A percentile compares a stretch with the other conserved stretches of the same genome.
phyloP scores from a whole-genome alignment of 92 coral and sea anemone species.

The Zoanthus sociatus region DNA sequence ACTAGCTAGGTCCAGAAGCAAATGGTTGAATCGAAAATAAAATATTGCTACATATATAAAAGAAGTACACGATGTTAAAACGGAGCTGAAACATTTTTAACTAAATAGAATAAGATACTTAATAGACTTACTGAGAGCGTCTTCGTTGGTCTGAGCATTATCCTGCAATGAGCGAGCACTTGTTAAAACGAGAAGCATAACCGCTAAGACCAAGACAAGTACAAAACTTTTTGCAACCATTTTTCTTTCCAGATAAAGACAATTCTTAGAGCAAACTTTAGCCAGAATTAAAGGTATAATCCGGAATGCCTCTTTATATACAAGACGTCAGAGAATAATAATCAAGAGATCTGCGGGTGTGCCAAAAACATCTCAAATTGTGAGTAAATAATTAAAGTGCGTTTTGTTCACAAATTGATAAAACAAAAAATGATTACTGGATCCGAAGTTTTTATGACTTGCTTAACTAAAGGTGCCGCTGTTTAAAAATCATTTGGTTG shows the following conservation, averaged over 20 bases:
- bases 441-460: not conserved
- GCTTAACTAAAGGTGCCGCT: not conserved
- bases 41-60: no score
- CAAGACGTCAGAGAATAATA: not conserved
- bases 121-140: not conserved
- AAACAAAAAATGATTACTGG: not conserved
- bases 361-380: not conserved
- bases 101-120: not conserved
- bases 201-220: not conserved
- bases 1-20: no score
- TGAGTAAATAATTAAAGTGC: not conserved
- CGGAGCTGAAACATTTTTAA: not conserved
- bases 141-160: not conserved
- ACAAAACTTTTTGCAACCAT: not conserved
- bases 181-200: not conserved
- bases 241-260: not conserved
- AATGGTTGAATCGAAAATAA: no score
- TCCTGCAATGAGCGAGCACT: conserved; percentile 15
- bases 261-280: not conserved
- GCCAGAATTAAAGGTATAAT: not conserved
- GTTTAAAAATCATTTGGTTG: not conserved
- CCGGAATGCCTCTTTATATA: not conserved
- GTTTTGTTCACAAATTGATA: not conserved
- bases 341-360: not conserved
- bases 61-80: not conserved